These are phyloP conservation scores for Scaptomyza caliginosa DNA, from an alignment of 2,888 invertebrate genomes.

Conservation along the genomic window DNA sequence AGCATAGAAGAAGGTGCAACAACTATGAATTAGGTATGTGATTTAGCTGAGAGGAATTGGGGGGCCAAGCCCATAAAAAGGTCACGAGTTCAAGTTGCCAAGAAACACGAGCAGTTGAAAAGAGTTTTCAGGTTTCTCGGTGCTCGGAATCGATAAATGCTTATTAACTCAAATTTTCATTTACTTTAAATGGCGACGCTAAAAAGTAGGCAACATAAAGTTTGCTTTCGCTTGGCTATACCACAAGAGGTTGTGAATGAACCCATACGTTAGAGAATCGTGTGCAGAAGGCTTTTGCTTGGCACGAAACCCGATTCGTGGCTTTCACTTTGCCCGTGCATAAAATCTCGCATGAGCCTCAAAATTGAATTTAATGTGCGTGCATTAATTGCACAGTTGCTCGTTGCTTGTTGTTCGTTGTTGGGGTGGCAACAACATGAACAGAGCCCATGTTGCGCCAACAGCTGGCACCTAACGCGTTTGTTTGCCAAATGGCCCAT, in stretches of 20 bases:
- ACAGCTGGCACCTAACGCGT: constrained; percentile 18
- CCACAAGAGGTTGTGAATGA: too few species aligned
- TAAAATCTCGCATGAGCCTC: constrained; percentile 18
- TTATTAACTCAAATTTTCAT: too few species aligned
- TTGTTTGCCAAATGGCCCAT: constrained; percentile 6
- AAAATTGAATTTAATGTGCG: constrained; percentile 68
- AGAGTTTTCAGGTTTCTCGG: too few species aligned
- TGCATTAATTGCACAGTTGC: constrained; percentile 58
- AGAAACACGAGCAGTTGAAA: neutral
- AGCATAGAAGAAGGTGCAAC: neutral
- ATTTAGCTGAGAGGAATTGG: neutral
- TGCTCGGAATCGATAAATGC: too few species aligned
- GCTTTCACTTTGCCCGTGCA: constrained; percentile 26
- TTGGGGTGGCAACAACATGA: too few species aligned
- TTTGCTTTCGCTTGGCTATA: too few species aligned
- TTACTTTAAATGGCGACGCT: too few species aligned
- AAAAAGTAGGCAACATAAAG: too few species aligned
- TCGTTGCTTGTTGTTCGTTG: too few species aligned
- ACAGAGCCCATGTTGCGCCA: too few species aligned
- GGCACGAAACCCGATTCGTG: constrained; percentile 15
- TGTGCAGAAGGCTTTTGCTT: neutral
- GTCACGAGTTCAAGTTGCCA: neutral
- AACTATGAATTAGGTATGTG: neutral
- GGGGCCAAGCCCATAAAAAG: neutral
- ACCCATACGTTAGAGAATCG: neutral